Evolutionary conservation across 1,140 invertebrate genomes (phyloP), one percentile per base, ranked within the genome.

Genomic region (Harpegnathos saltator): DNA sequence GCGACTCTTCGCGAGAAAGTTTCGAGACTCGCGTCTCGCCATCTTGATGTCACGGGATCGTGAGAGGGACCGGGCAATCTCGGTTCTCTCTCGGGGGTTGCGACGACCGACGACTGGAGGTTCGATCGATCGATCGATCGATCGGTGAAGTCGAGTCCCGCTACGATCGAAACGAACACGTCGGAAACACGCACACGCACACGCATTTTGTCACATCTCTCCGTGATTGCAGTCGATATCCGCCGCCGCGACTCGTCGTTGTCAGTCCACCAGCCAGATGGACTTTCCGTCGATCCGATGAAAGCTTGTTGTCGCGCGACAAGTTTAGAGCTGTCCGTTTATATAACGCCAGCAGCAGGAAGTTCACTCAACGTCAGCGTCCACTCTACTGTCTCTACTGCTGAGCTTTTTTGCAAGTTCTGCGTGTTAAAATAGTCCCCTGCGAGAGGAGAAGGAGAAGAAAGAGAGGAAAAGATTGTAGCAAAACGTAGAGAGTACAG

Each of bases 21-120:
- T 77, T 56, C n/a, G 65, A n/a, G n/a, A 26, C 15, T 38, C 22
- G 24, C 15, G 38, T 22, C 33, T 22, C 65, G 75, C 75, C 75
- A 80, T 80, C 69, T 80, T 80, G 75, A 29, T 56, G 9, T 29
- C 38, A 48, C 17, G 24, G 69, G 63, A 80, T 59, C 63, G 63
- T 44, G 19, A 69, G 75, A 69, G 52, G 38, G 29, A 38, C 29
- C 22, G 14, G 26, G 14, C 5, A 22, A 44, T 33, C n/a, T n/a
- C 22, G 12, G 19, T n/a, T n/a, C n/a, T n/a, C n/a, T n/a, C 19
- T 69, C 17, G n/a, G 26, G n/a, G n/a, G 15, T 69, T 17, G 48
- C 26, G 24, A n/a, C n/a, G 15, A 54, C 3, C 17, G 50, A 44
- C 38, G 9, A 59, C 17, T 24, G 29, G 19, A 24, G 26, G n/a